These are phyloP conservation scores for Napeogenes sylphis DNA, from an alignment of 2,888 invertebrate genomes.

Conservation along the genomic window DNA sequence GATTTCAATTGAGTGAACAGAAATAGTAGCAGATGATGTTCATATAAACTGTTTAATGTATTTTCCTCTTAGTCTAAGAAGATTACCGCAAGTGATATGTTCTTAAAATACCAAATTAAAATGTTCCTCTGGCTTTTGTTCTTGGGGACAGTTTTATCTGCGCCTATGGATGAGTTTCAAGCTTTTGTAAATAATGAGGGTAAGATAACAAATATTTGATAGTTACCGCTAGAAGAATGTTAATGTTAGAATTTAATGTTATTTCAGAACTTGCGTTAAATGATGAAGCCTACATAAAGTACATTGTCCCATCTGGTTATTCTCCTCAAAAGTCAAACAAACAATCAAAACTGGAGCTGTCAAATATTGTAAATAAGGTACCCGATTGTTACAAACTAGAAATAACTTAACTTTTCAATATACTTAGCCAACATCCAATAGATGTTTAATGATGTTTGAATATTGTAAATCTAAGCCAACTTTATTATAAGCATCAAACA, in stretches of 20 bases:
- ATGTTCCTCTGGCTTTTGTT: slow-evolving; percentile 48
- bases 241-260: slow-evolving; percentile 8
- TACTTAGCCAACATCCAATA: neutral
- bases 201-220: slow-evolving; percentile 32
- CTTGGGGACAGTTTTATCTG: slow-evolving; percentile 40
- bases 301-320: slow-evolving; percentile 45
- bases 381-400: slow-evolving; percentile 2
- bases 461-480: no score
- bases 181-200: slow-evolving; percentile 51
- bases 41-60: slow-evolving; percentile 57
- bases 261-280: slow-evolving; percentile 35
- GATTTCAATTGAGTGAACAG: slow-evolving; percentile 65
- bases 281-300: slow-evolving; percentile 42
- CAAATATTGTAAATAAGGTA: slow-evolving; percentile 37
- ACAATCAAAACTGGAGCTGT: slow-evolving; percentile 29
- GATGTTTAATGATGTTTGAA: neutral
- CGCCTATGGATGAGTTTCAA: slow-evolving; percentile 51
- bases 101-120: slow-evolving; percentile 34
- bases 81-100: slow-evolving; percentile 16
- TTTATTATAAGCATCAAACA: no score
- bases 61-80: slow-evolving; percentile 32
- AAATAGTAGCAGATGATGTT: slow-evolving; percentile 54
- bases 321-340: slow-evolving; percentile 39
- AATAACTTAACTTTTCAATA: slow-evolving; percentile 4
- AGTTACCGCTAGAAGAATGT: neutral